Base-by-base conservation (phyloP, 37 sponge, comb jelly and placozoan species). In the Beroe ovata region DNA sequence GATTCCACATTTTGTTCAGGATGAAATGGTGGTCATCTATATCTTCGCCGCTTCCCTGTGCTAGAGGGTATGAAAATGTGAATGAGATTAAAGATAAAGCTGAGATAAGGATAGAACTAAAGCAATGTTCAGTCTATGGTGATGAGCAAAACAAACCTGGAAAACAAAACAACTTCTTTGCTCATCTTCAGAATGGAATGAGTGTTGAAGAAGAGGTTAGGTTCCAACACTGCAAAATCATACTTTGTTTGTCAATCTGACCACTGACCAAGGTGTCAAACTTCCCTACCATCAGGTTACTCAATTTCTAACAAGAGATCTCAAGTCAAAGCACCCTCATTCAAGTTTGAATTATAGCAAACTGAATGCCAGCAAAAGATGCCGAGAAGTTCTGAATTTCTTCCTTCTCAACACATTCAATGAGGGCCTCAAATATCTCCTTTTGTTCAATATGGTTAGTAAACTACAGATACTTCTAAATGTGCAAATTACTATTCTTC, bases 11-110 rank as follows among this genome's bases (percentile, higher is more conserved):
- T n/a, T n/a, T n/a, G n/a, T n/a, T n/a, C n/a, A 62, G 63, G 26
- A 62, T 62, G 63, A 62, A 62, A 62, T 62, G 63, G 63, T 62
- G 63, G 63, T 62, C 63, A 28, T 28, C 63, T 62, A 23, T 62
- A n/a, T 62, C 63, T 6, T 62, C 63, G 8, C 26, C 63, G 4
- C 21, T 62, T 28, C 63, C 63, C 6, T 29, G 26, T 16, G 21
- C 63, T 28, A 62, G 26, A 6, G 63, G 63, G 26, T 62, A 62
- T 62, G 63, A 62, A 62, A 62, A 18, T 18, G 63, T 62, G 21
- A n/a, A n/a, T n/a, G 63, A 62, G n/a, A 62, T 28, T 18, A 62
- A 62, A 62, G 63, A 62, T 29, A 62, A 62, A 62, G 63, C 28
- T 28, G 63, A 62, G 63, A 28, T 62, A 6, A 23, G 63, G 3